Evolutionary conservation across 2,888 invertebrate genomes (phyloP), one percentile per base, ranked within the genome.

Genomic region (Cenopis cana): DNA sequence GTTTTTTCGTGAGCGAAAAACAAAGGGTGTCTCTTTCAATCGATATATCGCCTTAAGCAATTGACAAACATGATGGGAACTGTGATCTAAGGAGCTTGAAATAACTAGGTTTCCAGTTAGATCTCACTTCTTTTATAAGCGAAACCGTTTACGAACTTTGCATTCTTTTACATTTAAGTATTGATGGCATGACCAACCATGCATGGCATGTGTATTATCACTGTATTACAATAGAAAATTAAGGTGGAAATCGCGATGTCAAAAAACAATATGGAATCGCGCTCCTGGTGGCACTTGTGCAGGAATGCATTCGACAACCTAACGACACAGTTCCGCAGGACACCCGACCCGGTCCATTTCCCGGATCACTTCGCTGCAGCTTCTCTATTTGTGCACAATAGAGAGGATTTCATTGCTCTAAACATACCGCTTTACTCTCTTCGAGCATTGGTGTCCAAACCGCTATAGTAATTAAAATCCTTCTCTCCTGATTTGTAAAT

Each of bases 301-400:
- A 52, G 24, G 36, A 24, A n/a, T 70, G 65, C 70, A 70, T 70
- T 60, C 54, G 59, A 54, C 54, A 65, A 65, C 18, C 65, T 70
- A 70, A 70, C 70, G 70, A 70, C 65, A 66, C 65, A 54, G 70
- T 70, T 70, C 70, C 70, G 70, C 29, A 54, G 70, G 70, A 60
- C 41, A n/a, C 60, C 70, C 70, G 70, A n/a, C 60, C 70, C 70
- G 70, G 41, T 54, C 66, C 61, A 71, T 71, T 71, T 71, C 66
- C 49, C 71, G 71, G 71, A 61, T 67, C 71, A 71, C 66, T 71
- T 61, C 66, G 33, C 67, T 41, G 59, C 20, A 71, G 49, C 33
- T 67, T 55, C 55, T 71, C 61, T 67, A 36, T 66, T 61, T 12
- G 55, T 46, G 54, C 52, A 29, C 50, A 54, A 69, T 65, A 41